Evolutionary conservation across 1,140 invertebrate species (phyloP), one percentile per base, ranked within the genome.

Genomic region (Bombus turneri): DNA sequence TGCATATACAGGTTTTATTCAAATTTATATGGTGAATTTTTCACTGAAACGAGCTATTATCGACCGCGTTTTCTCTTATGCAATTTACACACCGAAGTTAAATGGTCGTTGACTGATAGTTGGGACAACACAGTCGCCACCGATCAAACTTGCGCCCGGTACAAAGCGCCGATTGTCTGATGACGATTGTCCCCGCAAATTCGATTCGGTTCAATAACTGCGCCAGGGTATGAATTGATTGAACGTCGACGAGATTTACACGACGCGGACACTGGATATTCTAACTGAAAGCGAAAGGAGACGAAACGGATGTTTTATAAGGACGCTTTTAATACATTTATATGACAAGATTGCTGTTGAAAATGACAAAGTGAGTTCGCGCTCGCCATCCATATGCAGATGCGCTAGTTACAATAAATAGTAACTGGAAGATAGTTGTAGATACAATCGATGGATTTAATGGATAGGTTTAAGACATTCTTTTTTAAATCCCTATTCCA

Each of bases 131-230:
- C 9, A 37, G 68, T 43, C 41, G 22, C 37, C 31, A 39, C 47
- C 34, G 68, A 74, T 74, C 69, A 74, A 34, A 81, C 37, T 39
- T 34, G 25, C 53, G 18, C 34, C 39, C 69, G 53, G 18, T 37
- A 22, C 47, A 53, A 53, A 53, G 47, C 47, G 22, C 28, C 59
- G 25, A 28, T 59, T 53, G 47, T 53, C 47, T 6, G 47, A 59
- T 13, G 59, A 62, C 59, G 59, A 81, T 81, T 74, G 80, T 74
- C 37, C 53, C 28, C 37, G 53, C 37, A 81, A 73, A 81, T 81
- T 25, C 37, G 37, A 69, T n/a, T 28, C 25, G 39, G 39, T 81
- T 81, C 71, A 73, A 81, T 73, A 62, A 47, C 53, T 6, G 15
- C 3, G 34, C 12, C 8, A 6, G n/a, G 31, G 31, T 81, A 73